These are phyloP conservation scores for Cylloceria caligata DNA, from an alignment of 2,888 invertebrate genomes.

Conservation along the genomic window DNA sequence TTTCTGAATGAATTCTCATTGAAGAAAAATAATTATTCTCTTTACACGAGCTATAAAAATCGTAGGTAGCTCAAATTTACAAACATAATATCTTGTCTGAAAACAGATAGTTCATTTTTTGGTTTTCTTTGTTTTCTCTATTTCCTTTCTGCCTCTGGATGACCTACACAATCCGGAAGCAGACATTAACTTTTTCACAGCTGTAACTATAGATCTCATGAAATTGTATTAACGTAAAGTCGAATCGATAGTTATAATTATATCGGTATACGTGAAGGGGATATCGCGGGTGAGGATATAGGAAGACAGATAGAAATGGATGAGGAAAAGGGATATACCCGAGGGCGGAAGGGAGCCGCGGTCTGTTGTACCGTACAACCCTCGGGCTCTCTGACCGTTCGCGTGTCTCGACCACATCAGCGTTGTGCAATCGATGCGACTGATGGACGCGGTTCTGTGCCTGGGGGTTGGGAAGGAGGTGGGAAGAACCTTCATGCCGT, in stretches of 20 bases:
- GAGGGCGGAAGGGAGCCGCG: slow-evolving; percentile 57
- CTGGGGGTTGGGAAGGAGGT: slow-evolving; percentile 29
- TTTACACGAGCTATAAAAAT: background rate
- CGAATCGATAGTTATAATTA: slow-evolving; percentile 64
- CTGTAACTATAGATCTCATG: slow-evolving; percentile 17
- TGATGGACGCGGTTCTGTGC: slow-evolving; percentile 66
- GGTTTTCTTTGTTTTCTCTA: background rate
- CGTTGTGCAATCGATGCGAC: slow-evolving; percentile 70
- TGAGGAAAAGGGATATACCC: slow-evolving; percentile 48
- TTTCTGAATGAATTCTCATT: background rate
- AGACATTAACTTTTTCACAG: background rate
- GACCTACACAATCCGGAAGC: slow-evolving; percentile 10
- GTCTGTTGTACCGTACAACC: slow-evolving; percentile 64
- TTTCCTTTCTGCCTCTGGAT: background rate
- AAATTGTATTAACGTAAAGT: slow-evolving; percentile 63
- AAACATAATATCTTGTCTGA: background rate
- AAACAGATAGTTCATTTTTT: background rate
- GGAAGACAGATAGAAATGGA: slow-evolving; percentile 62
- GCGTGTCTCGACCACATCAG: slow-evolving; percentile 74
- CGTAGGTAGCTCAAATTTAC: background rate
- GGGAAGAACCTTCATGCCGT: slow-evolving; percentile 21
- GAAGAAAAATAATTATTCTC: background rate
- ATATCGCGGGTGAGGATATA: slow-evolving; percentile 44
- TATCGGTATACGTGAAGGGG: slow-evolving; percentile 57
- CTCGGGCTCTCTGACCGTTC: slow-evolving; percentile 68